Evolutionary conservation across 2,888 invertebrate species (phyloP), one percentile per base, ranked within the genome.

Genomic region (Trilocha varians): DNA sequence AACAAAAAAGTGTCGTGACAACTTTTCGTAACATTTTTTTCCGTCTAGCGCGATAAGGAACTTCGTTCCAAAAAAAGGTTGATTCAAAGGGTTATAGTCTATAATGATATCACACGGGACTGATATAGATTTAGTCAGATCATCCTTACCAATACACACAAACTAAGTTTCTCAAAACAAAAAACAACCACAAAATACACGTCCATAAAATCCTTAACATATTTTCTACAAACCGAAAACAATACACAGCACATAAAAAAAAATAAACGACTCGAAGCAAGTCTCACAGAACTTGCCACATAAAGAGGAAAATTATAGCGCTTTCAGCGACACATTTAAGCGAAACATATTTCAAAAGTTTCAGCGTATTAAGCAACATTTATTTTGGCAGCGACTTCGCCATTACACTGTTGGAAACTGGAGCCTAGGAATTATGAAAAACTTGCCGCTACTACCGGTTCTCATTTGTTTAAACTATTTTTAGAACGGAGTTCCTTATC

Each of bases 281-380:
- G 68, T 64, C 65, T 17, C 55, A 47, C 56, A 57, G 62, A 74
- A 77, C 62, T 73, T 77, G 43, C 33, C 43, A 72, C 78, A 83
- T 82, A 80, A 82, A 79, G 79, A 63, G 69, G 70, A 75, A 72
- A 84, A 77, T 82, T 83, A 84, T 78, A 62, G 69, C 70, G 77
- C 84, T 85, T 79, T 85, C 84, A 84, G 73, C 80, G 69, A 72
- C 79, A 77, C 83, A 83, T 85, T 84, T 84, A 83, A 78, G 75
- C 74, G 65, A 61, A 75, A 67, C 84, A 84, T 85, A 84, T 83
- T 85, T 84, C 84, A 83, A 78, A 84, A 84, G 78, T 85, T 84
- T 80, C 74, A 69, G 74, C 79, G 77, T 83, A 84, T 84, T 84
- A 84, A 78, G 83, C 79, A 80, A 80, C 82, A 83, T 84, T 83